Evolutionary conservation across 1,140 invertebrate genomes (phyloP), one percentile per base, ranked within the genome.

Genomic region (Drosophila subpulchrella): DNA sequence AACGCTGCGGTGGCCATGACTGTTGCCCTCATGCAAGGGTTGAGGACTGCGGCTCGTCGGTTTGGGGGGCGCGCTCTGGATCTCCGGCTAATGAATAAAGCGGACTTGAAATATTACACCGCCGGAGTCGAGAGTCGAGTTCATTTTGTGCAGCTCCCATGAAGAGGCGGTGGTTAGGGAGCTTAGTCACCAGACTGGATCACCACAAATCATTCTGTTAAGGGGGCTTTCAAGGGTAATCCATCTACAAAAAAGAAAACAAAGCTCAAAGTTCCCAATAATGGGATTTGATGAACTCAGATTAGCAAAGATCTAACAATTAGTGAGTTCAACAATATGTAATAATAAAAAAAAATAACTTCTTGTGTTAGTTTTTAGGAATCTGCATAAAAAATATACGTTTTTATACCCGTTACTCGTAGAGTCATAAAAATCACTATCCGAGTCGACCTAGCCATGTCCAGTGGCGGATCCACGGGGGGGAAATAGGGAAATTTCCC

Each of bases 1-100:
- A 89, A 73, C 83, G 62, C 83, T 83, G 84, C 70, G 83, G 83
- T 88, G 75, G 68, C 51, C 62, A 20, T 15, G 39, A 65, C 65
- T 73, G 81, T 36, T 59, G 48, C 54, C 24, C 8, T 17, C 60
- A n/a, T 3, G 30, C 20, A 36, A 20, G 66, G 47, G 55, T 36
- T 70, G 63, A 10, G 27, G 24, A 7, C 13, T 13, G 6, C 27
- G 27, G 27, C 27, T 27, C 34, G 34, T 10, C 34, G 38, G 38
- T 4, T 8, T 36, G 6, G 7, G 3, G 15, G 32, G n/a, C 12
- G 20, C 24, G 10, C 13, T 57, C 44, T 8, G 80, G 36, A 41
- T 54, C 36, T 46, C 42, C 46, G 58, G 61, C 62, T 81, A 84
- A 84, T 84, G 77, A 77, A 88, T 78, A 88, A 78, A 75, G 75